Evolutionary conservation across 2,113 vertebrate genomes (phyloP).

Genomic region (Pseudorectes ferrugineus): DNA sequence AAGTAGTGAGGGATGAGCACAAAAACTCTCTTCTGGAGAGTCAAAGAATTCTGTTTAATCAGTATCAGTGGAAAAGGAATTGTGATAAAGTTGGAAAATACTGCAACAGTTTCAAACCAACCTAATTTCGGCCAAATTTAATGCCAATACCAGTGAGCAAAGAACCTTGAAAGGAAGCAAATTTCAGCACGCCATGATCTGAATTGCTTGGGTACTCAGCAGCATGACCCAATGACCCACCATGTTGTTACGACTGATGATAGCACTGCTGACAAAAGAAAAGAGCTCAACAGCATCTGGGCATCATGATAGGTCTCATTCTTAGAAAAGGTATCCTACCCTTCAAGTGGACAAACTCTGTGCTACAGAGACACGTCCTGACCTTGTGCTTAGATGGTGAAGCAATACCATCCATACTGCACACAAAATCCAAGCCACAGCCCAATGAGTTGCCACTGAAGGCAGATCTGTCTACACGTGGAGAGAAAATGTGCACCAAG

Average conservation of each 20-base stretch:
- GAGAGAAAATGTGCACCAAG: slow-evolving; percentile 1
- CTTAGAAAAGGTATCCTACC: not conserved
- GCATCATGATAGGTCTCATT: not conserved
- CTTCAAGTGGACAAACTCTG: not conserved
- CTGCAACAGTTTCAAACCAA: not conserved
- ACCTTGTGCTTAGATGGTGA: not conserved
- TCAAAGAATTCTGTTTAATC: not conserved
- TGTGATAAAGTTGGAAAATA: not conserved
- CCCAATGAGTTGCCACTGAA: not conserved
- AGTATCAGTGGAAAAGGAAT: not conserved
- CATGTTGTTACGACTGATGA: not conserved
- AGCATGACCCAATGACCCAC: not conserved
- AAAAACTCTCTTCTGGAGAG: not conserved
- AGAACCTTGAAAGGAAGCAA: not conserved
- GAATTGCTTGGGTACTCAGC: not conserved
- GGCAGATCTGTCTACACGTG: not conserved
- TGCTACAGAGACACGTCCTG: not conserved
- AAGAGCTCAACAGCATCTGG: not conserved
- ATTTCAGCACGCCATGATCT: not conserved
- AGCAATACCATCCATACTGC: not conserved
- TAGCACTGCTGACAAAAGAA: not conserved
- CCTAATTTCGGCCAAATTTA: not conserved
- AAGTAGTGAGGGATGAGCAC: not conserved
- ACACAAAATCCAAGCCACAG: not conserved
- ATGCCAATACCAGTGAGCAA: not conserved